Evolutionary conservation across 2,113 vertebrate species (phyloP).

Genomic region (Callipepla squamata): DNA sequence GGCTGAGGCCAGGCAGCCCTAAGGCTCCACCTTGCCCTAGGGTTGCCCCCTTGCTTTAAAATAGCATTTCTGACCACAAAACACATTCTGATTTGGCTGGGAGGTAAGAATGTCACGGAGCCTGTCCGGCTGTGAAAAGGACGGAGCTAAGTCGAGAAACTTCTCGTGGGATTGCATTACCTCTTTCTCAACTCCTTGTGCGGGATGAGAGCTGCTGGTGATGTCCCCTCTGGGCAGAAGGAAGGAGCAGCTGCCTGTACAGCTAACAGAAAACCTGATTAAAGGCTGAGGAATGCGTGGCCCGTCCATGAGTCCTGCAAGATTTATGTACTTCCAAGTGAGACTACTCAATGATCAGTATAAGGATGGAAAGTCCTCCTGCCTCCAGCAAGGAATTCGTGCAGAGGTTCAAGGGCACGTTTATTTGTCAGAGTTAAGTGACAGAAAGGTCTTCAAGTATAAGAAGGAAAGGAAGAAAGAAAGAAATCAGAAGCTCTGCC

Average conservation of each 20-base stretch:
- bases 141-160: background rate
- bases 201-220: background rate
- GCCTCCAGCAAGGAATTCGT: background rate
- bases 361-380: background rate
- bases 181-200: background rate
- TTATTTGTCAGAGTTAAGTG: background rate
- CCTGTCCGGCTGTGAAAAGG: background rate
- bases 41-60: background rate
- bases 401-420: background rate
- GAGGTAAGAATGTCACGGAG: background rate
- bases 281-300: rapidly evolving
- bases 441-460: background rate
- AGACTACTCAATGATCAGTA: background rate
- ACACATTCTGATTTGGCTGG: no score
- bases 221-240: no score
- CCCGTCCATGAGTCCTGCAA: background rate
- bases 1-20: background rate
- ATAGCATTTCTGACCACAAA: background rate
- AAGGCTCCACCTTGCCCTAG: background rate
- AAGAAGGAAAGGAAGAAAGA: background rate
- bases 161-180: background rate
- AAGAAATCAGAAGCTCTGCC: background rate
- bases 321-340: background rate
- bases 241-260: background rate
- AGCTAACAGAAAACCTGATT: background rate